Conservation (phyloP, 2,113 vertebrate species). For the Parus major region DNA sequence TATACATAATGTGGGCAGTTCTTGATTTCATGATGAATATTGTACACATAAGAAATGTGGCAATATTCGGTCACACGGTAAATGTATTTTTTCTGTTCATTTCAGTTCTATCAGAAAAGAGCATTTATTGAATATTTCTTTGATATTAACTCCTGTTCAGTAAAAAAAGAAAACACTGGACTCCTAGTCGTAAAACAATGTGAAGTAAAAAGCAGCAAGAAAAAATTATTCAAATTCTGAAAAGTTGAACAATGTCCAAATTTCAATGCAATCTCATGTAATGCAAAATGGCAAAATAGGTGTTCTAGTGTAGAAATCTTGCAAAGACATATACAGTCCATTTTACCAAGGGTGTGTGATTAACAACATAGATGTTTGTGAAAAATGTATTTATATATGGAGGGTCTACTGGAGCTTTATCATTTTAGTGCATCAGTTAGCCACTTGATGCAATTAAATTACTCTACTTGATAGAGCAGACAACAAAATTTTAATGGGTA, state of each 20-base stretch:
- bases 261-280: background rate
- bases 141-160: background rate
- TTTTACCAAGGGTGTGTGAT: background rate
- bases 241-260: background rate
- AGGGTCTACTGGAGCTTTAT: background rate
- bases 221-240: background rate
- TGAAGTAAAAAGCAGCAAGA: background rate
- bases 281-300: background rate
- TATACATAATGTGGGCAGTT: background rate
- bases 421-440: background rate
- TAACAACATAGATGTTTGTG: background rate
- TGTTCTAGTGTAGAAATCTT: background rate
- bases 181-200: background rate
- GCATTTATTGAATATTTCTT: background rate
- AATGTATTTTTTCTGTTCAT: background rate
- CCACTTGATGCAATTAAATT: background rate
- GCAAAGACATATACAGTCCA: background rate
- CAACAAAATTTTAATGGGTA: background rate
- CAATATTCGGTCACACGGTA: background rate
- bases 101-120: background rate
- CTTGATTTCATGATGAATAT: background rate
- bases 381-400: background rate
- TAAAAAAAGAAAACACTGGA: background rate
- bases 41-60: background rate
- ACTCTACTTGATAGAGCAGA: background rate